Conservation (phyloP, 2,888 invertebrate genomes). For the Lepeophtheirus nordmannii region DNA sequence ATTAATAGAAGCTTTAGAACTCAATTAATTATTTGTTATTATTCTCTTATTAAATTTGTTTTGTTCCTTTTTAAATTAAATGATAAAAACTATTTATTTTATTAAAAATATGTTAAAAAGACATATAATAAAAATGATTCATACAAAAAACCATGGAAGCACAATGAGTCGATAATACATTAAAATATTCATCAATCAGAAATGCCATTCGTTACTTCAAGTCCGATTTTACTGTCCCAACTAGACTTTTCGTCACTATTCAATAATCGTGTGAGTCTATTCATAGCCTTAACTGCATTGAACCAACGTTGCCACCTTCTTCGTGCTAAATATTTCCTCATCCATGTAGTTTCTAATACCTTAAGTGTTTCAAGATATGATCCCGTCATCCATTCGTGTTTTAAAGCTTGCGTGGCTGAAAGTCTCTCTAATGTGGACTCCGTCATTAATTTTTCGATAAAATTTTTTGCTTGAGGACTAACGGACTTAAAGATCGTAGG, state of each 20-base stretch:
- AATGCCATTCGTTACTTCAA: no score
- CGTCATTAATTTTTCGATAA: slow-evolving; percentile 4
- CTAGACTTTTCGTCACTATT: background rate
- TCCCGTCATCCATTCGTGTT: slow-evolving; percentile 20
- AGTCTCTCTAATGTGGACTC: background rate
- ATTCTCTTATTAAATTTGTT: no score
- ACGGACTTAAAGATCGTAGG: background rate
- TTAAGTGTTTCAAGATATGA: slow-evolving; percentile 17
- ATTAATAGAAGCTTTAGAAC: no score
- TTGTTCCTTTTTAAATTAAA: no score
- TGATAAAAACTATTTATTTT: no score
- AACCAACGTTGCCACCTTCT: slow-evolving; percentile 22
- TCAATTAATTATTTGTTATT: no score
- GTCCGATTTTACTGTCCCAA: no score
- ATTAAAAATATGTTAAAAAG: no score
- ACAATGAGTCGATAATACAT: no score
- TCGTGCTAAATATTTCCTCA: slow-evolving; percentile 15
- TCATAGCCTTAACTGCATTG: slow-evolving; percentile 19
- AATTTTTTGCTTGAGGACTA: background rate
- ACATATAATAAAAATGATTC: no score
- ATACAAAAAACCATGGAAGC: no score
- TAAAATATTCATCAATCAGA: no score
- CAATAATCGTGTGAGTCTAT: background rate
- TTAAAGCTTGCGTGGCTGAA: slow-evolving; percentile 9
- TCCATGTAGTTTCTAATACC: slow-evolving; percentile 22